phyloP scores from a whole-genome alignment of 2,797 vertebrate species.

The Lithobates pipiens region DNA sequence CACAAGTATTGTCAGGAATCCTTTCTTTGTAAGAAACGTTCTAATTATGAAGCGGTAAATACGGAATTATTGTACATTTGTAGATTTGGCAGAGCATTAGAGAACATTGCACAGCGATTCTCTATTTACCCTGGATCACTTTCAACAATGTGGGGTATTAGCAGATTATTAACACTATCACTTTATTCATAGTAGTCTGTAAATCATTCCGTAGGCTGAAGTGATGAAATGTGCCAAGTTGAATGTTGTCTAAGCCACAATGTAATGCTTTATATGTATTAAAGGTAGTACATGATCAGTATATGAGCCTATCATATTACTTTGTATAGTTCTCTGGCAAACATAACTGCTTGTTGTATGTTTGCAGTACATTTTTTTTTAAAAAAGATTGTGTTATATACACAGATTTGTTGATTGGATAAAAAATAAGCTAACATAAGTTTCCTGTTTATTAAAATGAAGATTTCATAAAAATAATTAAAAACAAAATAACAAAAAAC shows the following conservation, averaged over 20 bases:
- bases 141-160: conserved; percentile 21
- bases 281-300: not conserved
- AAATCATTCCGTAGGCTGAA: not conserved
- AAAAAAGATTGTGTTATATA: too few relatives aligned
- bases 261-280: not conserved
- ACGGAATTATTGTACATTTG: not conserved
- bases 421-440: too few relatives aligned
- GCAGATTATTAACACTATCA: not conserved
- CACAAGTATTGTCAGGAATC: not conserved
- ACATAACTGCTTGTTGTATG: too few relatives aligned
- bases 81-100: conserved; percentile 16
- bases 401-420: too few relatives aligned
- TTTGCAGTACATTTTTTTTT: too few relatives aligned
- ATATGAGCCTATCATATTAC: too few relatives aligned
- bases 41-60: conserved; percentile 11
- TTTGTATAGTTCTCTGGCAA: too few relatives aligned
- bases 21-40: conserved; percentile 19
- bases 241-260: not conserved
- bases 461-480: too few relatives aligned
- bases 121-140: conserved; percentile 27
- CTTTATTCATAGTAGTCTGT: not conserved
- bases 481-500: too few relatives aligned
- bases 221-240: not conserved
- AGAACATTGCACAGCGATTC: not conserved
- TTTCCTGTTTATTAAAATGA: too few relatives aligned